These are phyloP conservation scores for Drusus annulatus DNA, from an alignment of 1,140 invertebrate genomes.

Conservation along the genomic window DNA sequence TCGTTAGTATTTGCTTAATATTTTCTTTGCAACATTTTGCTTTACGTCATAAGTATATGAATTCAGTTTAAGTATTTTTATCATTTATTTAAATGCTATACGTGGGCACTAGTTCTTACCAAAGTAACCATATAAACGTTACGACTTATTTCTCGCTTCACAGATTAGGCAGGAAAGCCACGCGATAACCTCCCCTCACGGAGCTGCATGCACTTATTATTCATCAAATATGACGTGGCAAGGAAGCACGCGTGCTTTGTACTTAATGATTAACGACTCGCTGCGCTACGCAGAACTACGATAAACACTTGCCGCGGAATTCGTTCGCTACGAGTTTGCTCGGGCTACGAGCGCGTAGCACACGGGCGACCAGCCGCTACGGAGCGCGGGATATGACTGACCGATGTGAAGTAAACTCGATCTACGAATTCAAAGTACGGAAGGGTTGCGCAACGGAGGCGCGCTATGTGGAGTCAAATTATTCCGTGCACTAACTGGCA, in stretches of 20 bases:
- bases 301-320: no score
- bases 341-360: slow-evolving; percentile 19
- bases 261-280: not conserved
- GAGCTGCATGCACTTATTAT: slow-evolving; percentile 45
- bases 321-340: slow-evolving; percentile 15
- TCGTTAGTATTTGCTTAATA: no score
- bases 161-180: no score
- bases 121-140: no score
- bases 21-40: no score
- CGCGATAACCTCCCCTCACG: not conserved
- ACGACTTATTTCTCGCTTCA: no score
- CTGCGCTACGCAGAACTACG: not conserved
- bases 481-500: not conserved
- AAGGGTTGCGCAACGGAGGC: slow-evolving; percentile 41
- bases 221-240: slow-evolving; percentile 11
- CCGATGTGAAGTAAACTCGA: slow-evolving; percentile 35
- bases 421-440: not conserved
- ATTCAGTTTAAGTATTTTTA: no score
- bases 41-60: no score
- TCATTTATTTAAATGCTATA: no score
- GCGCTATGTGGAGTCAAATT: slow-evolving; percentile 16
- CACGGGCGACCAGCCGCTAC: slow-evolving; percentile 43
- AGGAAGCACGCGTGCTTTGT: slow-evolving; percentile 24
- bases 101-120: no score
- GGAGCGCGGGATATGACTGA: slow-evolving; percentile 46